Conservation (phyloP, 2,113 vertebrate genomes). For the Hippocampus zosterae region DNA sequence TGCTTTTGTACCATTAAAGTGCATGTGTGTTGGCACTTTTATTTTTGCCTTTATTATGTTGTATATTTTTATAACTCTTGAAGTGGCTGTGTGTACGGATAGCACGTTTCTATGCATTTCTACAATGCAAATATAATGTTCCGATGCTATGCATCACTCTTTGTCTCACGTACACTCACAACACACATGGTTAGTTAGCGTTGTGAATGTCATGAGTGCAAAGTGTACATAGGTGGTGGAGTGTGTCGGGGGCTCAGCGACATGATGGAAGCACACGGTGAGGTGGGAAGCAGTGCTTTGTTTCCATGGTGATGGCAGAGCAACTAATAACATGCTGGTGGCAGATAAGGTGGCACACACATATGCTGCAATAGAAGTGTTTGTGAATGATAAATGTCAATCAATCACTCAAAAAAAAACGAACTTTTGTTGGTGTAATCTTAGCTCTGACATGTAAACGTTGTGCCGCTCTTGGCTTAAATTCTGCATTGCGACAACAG, state of each 20-base stretch:
- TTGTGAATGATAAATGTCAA: slow-evolving; percentile 2
- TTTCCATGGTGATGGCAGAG: slow-evolving; percentile 72
- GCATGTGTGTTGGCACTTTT: background rate
- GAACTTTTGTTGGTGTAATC: background rate
- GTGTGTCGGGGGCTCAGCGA: slow-evolving; percentile 37
- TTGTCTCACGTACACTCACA: background rate
- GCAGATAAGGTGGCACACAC: slow-evolving; percentile 60
- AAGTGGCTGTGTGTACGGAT: too few relatives aligned
- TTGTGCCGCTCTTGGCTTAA: too few relatives aligned
- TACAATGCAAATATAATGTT: too few relatives aligned
- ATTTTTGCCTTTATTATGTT: background rate
- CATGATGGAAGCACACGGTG: slow-evolving; percentile 62
- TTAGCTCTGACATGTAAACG: background rate
- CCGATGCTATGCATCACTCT: background rate
- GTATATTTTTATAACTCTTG: background rate
- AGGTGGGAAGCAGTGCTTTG: slow-evolving; percentile 63
- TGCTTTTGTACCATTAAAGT: background rate
- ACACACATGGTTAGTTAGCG: background rate
- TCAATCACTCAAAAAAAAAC: background rate
- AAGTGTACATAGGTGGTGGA: background rate
- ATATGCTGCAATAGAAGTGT: slow-evolving; percentile 3
- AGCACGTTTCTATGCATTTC: too few relatives aligned
- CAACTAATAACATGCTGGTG: slow-evolving; percentile 73
- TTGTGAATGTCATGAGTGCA: background rate
- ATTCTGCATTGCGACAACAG: too few relatives aligned